Base-by-base conservation (phyloP, 2,888 invertebrate species). In the Latheticus oryzae region DNA sequence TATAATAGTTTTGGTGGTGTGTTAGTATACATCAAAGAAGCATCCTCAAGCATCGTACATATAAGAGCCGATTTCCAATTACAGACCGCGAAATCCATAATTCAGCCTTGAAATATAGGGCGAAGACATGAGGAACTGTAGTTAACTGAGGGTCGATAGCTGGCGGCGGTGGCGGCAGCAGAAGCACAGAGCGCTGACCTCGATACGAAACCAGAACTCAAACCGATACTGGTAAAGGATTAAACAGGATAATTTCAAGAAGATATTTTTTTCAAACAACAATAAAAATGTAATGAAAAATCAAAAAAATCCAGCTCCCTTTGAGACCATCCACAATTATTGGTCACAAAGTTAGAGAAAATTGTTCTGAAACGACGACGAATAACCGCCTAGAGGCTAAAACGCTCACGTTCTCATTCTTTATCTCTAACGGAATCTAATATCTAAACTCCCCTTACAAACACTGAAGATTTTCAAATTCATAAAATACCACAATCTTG, bases 111-210 rank as follows among this genome's bases (percentile, higher is more conserved):
- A 64, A 64, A 64, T 64, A 59, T 60, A 58, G 62, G 62, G 55
- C 60, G 58, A 64, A 64, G 62, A 64, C 61, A 59, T 57, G 57
- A 59, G 57, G 54, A 61, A 61, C 57, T 57, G 42, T 58, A 57
- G 62, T 64, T 60, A 53, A 55, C 40, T 37, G 56, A 23, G 60
- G 62, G 64, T 64, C 64, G 64, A 64, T 64, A 64, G 56, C 38
- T 58, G 54, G 51, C 58, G 54, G 57, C 50, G 55, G 61, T n/a
- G n/a, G n/a, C n/a, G n/a, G n/a, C n/a, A n/a, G n/a, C n/a, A n/a
- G n/a, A n/a, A n/a, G n/a, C n/a, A n/a, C n/a, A n/a, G n/a, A 61
- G 58, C 59, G 62, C 59, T 62, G 64, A 64, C 64, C 64, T 62
- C 60, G 48, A 62, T 58, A 58, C 52, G 33, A 38, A 8, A 19